Evolutionary conservation across 2,113 vertebrate species (phyloP).

Genomic region (Amia ocellicauda): DNA sequence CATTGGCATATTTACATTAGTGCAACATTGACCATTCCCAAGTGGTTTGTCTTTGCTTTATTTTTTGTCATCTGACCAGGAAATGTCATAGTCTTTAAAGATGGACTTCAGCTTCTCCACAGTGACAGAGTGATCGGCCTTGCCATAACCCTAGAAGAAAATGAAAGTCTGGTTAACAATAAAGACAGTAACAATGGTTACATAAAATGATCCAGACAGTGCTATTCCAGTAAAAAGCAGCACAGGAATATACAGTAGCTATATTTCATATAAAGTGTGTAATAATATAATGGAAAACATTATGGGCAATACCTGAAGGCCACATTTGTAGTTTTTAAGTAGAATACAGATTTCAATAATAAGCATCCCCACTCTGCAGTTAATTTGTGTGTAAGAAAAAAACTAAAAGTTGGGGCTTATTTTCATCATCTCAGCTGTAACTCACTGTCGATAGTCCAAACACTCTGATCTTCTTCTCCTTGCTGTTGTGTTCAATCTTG

Average conservation of each 20-base stretch:
- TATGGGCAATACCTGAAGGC: no score
- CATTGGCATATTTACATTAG: conserved; percentile 6
- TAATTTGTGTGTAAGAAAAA: no score
- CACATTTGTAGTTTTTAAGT: no score
- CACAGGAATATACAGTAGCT: no score
- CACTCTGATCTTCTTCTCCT: conserved; percentile 76
- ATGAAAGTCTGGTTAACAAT: not conserved
- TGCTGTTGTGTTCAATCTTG: conserved; percentile 81
- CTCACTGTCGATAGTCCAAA: conserved; percentile 86
- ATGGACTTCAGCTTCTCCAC: conserved; percentile 72
- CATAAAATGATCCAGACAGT: not conserved
- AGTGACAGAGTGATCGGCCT: conserved; percentile 81
- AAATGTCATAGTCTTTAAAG: conserved; percentile 76
- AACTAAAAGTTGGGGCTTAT: no score
- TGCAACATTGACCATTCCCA: conserved; percentile 1
- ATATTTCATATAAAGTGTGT: no score
- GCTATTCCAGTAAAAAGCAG: no score
- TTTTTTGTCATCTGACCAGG: conserved; percentile 79
- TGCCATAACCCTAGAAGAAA: conserved; percentile 75
- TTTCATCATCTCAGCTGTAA: conserved; percentile 15
- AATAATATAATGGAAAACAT: no score
- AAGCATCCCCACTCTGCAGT: no score
- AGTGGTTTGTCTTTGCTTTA: conserved; percentile 20
- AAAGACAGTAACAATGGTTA: not conserved
- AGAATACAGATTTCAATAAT: no score